Evolutionary conservation across 2,797 vertebrate species (phyloP).

Genomic region (Dryobates pubescens): DNA sequence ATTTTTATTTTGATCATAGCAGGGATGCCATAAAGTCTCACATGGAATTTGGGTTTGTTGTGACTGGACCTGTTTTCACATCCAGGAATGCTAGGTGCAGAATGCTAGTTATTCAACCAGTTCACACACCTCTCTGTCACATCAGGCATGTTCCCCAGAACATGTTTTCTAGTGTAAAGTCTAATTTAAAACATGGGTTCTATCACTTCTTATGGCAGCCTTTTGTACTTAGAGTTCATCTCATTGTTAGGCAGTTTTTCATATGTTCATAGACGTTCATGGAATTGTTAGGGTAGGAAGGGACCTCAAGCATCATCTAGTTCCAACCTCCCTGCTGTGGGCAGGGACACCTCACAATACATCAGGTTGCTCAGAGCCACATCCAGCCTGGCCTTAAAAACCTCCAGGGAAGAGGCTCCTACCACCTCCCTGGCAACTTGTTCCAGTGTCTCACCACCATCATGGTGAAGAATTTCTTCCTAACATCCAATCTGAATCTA

Average conservation of each 20-base stretch:
- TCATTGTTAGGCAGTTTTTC: constrained; percentile 35
- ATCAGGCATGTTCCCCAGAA: neutral
- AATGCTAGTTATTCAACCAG: neutral
- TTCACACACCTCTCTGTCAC: neutral
- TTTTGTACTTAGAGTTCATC: neutral
- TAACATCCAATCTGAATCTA: too few relatives aligned
- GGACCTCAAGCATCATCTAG: too few relatives aligned
- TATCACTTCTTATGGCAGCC: neutral
- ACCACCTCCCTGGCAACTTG: too few relatives aligned
- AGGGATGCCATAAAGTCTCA: neutral
- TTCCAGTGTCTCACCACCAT: too few relatives aligned
- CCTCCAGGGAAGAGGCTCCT: too few relatives aligned
- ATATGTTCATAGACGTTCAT: neutral
- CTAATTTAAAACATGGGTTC: constrained; percentile 26
- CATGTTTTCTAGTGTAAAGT: neutral
- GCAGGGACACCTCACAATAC: too few relatives aligned
- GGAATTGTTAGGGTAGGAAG: too few relatives aligned
- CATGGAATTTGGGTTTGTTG: neutral
- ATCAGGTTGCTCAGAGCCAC: too few relatives aligned
- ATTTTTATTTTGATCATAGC: neutral
- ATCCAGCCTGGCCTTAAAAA: too few relatives aligned
- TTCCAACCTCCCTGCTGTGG: too few relatives aligned
- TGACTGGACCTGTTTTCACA: neutral
- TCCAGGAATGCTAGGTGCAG: neutral
- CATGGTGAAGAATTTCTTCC: too few relatives aligned